phyloP scores from a whole-genome alignment of 2,888 invertebrate species.

The Caenorhabditis angaria region DNA sequence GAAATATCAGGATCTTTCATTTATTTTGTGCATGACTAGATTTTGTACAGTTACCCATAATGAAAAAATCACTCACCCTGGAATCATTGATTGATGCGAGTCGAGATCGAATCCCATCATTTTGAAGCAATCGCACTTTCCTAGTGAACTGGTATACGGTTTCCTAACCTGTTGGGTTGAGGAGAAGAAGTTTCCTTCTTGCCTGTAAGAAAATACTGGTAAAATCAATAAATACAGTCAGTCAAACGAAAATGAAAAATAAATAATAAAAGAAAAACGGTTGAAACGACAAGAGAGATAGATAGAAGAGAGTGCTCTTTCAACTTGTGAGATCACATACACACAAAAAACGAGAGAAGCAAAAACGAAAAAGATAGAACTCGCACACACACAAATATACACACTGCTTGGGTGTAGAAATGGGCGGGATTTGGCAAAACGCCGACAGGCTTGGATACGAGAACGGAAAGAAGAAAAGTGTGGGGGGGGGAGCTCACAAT shows the following conservation, averaged over 20 bases:
- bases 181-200: slow-evolving; percentile 32
- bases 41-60: too few relatives aligned
- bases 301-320: slow-evolving; percentile 9
- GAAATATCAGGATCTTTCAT: too few relatives aligned
- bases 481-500: background rate
- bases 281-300: slow-evolving; percentile 5
- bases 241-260: slow-evolving; percentile 6
- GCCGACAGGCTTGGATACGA: background rate
- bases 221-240: slow-evolving; percentile 4
- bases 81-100: slow-evolving; percentile 25
- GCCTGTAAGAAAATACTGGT: slow-evolving; percentile 16
- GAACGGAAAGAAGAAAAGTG: slow-evolving; percentile 9
- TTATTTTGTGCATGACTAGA: too few relatives aligned
- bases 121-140: background rate
- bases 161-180: slow-evolving; percentile 30
- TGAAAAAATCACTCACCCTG: slow-evolving; percentile 21
- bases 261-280: slow-evolving; percentile 1
- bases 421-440: background rate
- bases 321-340: slow-evolving; percentile 3
- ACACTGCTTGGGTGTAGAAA: background rate
- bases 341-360: slow-evolving; percentile 6
- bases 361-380: slow-evolving; percentile 18
- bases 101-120: slow-evolving; percentile 41
- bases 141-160: background rate
- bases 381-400: too few relatives aligned